phyloP scores from a whole-genome alignment of 2,888 invertebrate genomes.

The Ditylenchus weischeri region DNA sequence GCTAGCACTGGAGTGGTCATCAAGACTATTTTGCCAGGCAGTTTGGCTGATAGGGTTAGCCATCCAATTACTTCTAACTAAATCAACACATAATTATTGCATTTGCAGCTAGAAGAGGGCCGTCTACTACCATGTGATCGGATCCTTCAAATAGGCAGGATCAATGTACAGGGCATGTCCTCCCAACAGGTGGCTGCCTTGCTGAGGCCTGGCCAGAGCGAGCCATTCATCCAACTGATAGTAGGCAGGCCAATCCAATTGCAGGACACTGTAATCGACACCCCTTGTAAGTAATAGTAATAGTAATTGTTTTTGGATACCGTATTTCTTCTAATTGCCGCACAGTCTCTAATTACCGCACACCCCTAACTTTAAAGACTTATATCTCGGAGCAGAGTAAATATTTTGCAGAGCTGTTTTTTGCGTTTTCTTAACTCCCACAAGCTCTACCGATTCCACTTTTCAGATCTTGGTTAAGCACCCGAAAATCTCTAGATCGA shows the following conservation, averaged over 20 bases:
- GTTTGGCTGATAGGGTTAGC: conserved; percentile 86
- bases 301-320: no score
- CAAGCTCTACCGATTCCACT: no score
- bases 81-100: neutral
- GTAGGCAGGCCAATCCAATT: conserved; percentile 52
- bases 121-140: conserved; percentile 94
- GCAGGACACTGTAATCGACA: conserved; percentile 46
- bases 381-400: no score
- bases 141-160: conserved; percentile 73
- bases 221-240: conserved; percentile 44
- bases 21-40: conserved; percentile 93
- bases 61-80: neutral
- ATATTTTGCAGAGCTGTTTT: no score
- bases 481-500: no score
- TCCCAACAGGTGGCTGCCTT: conserved; percentile 69
- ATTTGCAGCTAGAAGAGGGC: conserved; percentile 72
- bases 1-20: conserved; percentile 98
- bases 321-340: no score
- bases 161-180: conserved; percentile 77
- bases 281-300: conserved; percentile 18
- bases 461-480: no score
- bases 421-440: no score
- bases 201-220: conserved; percentile 13
- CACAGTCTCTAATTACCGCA: no score
- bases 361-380: no score